These are phyloP conservation scores for Drosophila suboccidentalis DNA, from an alignment of 2,888 invertebrate species.

Conservation along the genomic window DNA sequence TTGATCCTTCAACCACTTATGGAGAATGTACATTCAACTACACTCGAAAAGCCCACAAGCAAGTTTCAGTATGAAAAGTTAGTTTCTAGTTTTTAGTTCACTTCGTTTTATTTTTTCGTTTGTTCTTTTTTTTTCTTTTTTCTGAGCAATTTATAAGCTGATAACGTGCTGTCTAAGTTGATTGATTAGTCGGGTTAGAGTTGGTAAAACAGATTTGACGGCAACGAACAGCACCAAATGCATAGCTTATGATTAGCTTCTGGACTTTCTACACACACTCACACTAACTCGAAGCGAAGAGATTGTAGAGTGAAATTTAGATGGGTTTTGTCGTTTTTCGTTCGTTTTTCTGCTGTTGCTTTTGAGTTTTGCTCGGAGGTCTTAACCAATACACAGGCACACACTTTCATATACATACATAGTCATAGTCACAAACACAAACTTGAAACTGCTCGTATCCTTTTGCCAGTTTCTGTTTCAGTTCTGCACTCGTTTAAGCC, in stretches of 20 bases:
- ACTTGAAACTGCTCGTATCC: constrained; percentile 42
- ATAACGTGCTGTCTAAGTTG: constrained; percentile 55
- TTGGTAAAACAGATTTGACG: constrained; percentile 39
- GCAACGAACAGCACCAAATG: constrained; percentile 23
- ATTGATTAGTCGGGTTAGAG: constrained; percentile 56
- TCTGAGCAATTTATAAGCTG: constrained; percentile 47
- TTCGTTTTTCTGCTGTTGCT: neutral
- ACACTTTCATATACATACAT: constrained; percentile 1
- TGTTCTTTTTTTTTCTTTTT: constrained; percentile 2
- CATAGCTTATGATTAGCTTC: constrained; percentile 55
- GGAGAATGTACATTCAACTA: constrained; percentile 1
- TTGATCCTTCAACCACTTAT: constrained; percentile 11
- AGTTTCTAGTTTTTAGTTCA: neutral
- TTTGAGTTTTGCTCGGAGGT: constrained; percentile 35
- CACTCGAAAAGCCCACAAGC: neutral
- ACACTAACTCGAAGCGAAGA: neutral
- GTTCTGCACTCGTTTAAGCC: constrained; percentile 68
- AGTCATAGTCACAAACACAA: neutral
- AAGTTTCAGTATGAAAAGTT: constrained; percentile 19
- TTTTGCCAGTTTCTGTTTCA: constrained; percentile 39
- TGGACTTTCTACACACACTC: constrained; percentile 24
- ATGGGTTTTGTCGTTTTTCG: constrained; percentile 24
- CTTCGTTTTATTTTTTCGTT: neutral
- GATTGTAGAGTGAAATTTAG: constrained; percentile 25
- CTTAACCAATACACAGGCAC: constrained; percentile 19